Base-by-base conservation (phyloP, 2,113 vertebrate genomes). In the Amblyornis subalaris region DNA sequence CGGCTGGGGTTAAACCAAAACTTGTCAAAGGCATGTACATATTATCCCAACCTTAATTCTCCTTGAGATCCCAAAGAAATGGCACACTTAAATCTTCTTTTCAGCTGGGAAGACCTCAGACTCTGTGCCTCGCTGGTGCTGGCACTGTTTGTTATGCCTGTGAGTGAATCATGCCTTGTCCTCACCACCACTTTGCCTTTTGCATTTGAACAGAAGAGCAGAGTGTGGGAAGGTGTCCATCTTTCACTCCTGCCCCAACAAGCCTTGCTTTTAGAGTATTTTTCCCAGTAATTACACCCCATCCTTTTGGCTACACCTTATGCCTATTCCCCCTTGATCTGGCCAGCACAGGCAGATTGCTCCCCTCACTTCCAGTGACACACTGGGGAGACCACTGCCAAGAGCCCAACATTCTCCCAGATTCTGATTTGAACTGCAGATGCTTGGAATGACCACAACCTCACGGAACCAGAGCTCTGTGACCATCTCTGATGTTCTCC, bases 101-200 rank as follows among this genome's bases (percentile, higher is more conserved):
- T 22, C 45, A 50, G 58, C 54, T 88, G 75, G 29, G n/a, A 44
- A 64, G 6, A 38, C 7, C 45, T 66, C 42, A n/a, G 23, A 10
- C 35, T 45, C 44, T 28, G 29, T 70, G 82, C 60, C 60, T 20
- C 0, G 1, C 51, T 55, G 31, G 16, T 19, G 33, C 48, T 90
- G 77, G 77, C 55, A 38, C 21, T 3, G 1, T 24, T 66, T 2
- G 6, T 54, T 40, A 5, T 40, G 29, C 62, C 76, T 18, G 2
- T 53, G 55, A 65, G 62, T 1, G 15, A 71, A 31, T 3, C 54
- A 18, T 8, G 9, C 45, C 50, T 24, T 33, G 29, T n/a, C 50
- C 84, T 80, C 0, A 0, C 28, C 0, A 0, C 31, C 54, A 57
- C 42, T 57, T 44, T 23, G n/a, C 25, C 21, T 45, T 65, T 65